Evolutionary conservation across 2,888 invertebrate species (phyloP).

Genomic region (Volucella inanis): DNA sequence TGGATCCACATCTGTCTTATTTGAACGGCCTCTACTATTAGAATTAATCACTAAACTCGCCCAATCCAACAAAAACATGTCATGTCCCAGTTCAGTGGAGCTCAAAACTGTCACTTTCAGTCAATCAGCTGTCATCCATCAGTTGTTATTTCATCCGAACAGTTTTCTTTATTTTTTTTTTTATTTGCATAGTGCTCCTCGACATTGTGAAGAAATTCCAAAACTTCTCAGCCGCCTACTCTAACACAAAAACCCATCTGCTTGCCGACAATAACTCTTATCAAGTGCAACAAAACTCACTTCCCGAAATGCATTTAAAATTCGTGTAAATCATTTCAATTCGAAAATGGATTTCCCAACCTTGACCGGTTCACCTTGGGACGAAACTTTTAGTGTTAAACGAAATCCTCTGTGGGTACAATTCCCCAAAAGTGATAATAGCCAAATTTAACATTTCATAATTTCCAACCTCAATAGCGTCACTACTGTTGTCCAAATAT

Average conservation of each 20-base stretch:
- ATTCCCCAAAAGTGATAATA: constrained; percentile 9
- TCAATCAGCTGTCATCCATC: constrained; percentile 51
- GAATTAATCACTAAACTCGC: constrained; percentile 8
- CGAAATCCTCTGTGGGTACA: constrained; percentile 14
- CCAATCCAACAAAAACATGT: constrained; percentile 15
- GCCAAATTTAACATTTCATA: constrained; percentile 9
- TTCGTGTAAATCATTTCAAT: constrained; percentile 1
- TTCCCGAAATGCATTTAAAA: constrained; percentile 8
- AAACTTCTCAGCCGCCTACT: neutral
- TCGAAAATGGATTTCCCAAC: constrained; percentile 18
- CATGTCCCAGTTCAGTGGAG: constrained; percentile 36
- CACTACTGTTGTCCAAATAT: constrained; percentile 23
- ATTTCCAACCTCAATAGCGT: neutral
- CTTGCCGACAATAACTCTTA: neutral
- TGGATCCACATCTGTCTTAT: neutral
- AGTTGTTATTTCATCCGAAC: constrained; percentile 45
- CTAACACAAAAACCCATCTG: neutral
- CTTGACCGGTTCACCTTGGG: constrained; percentile 26
- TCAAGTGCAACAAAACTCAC: neutral
- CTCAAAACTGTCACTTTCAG: constrained; percentile 28
- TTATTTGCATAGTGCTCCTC: constrained; percentile 28
- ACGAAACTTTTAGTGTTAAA: neutral
- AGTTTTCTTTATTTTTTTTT: neutral
- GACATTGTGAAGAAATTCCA: constrained; percentile 7
- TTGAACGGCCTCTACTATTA: constrained; percentile 1